A percentile compares a stretch with the other conserved stretches of the same genome.
phyloP scores from a whole-genome alignment of 30 jellyfish, hydroid and myxozoan species.

The Cassiopea xamachana region DNA sequence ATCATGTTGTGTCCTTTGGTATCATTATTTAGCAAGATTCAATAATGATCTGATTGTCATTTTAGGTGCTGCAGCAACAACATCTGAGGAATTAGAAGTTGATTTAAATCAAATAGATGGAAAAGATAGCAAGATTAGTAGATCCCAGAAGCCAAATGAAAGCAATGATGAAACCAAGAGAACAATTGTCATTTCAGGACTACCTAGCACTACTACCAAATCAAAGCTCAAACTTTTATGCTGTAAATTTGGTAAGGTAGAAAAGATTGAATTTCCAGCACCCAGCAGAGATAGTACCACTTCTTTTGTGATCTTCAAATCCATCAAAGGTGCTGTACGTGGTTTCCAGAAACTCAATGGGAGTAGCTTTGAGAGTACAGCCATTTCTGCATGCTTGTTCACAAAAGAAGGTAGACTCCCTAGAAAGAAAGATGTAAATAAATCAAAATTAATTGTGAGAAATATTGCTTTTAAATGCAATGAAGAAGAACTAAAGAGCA shows the following conservation, averaged over 20 bases:
- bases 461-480: slow-evolving; percentile 79
- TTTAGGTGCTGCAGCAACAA: not conserved
- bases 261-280: slow-evolving; percentile 79
- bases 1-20: not conserved
- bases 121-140: not conserved
- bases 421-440: slow-evolving; percentile 47
- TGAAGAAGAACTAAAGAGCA: slow-evolving; percentile 61
- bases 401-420: slow-evolving; percentile 78
- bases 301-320: slow-evolving; percentile 69
- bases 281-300: slow-evolving; percentile 51
- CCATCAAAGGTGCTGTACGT: slow-evolving; percentile 85
- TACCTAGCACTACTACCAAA: slow-evolving; percentile 71
- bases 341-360: slow-evolving; percentile 91
- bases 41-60: not conserved
- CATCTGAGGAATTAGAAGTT: not conserved
- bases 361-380: slow-evolving; percentile 27
- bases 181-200: slow-evolving; percentile 84
- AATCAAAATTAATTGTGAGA: slow-evolving; percentile 83
- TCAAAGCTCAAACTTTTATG: slow-evolving; percentile 73
- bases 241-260: slow-evolving; percentile 82
- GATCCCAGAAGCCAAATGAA: not conserved
- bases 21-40: not conserved
- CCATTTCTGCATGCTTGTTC: slow-evolving; percentile 66
- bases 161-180: slow-evolving; percentile 64
- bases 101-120: not conserved